Evolutionary conservation across 2,888 invertebrate genomes (phyloP).

Genomic region (Theretra japonica): DNA sequence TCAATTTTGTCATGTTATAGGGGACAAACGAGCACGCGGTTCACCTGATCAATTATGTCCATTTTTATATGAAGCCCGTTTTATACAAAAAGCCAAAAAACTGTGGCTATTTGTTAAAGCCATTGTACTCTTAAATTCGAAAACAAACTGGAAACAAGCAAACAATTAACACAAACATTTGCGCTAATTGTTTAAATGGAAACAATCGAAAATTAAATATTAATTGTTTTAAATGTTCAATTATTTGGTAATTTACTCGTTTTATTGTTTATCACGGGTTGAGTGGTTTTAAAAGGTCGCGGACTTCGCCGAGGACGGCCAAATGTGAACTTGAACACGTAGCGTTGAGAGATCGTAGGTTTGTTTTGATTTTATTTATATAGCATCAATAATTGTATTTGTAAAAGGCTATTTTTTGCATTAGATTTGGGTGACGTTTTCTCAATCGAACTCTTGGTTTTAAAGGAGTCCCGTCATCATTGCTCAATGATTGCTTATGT

Average conservation of each 20-base stretch:
- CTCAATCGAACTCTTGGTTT: too few species aligned
- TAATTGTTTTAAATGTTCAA: not conserved
- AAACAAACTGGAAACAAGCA: not conserved
- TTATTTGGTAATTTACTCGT: slow-evolving; percentile 9
- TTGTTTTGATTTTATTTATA: not conserved
- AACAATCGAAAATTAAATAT: slow-evolving; percentile 7
- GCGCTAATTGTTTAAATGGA: not conserved
- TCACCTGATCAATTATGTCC: too few species aligned
- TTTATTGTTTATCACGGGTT: not conserved
- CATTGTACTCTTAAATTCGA: not conserved
- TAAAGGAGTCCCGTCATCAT: too few species aligned
- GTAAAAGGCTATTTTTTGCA: too few species aligned
- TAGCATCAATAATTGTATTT: not conserved
- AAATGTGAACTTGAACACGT: not conserved
- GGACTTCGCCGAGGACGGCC: not conserved
- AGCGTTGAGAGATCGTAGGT: not conserved
- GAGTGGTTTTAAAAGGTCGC: slow-evolving; percentile 5
- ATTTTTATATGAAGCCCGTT: too few species aligned
- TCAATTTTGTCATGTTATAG: too few species aligned
- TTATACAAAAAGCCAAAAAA: too few species aligned
- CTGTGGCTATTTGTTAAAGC: too few species aligned
- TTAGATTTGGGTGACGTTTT: too few species aligned
- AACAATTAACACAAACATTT: not conserved
- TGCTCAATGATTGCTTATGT: too few species aligned
- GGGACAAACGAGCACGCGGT: too few species aligned